Conservation (phyloP, 2,888 invertebrate species). For the Caenorhabditis afra region DNA sequence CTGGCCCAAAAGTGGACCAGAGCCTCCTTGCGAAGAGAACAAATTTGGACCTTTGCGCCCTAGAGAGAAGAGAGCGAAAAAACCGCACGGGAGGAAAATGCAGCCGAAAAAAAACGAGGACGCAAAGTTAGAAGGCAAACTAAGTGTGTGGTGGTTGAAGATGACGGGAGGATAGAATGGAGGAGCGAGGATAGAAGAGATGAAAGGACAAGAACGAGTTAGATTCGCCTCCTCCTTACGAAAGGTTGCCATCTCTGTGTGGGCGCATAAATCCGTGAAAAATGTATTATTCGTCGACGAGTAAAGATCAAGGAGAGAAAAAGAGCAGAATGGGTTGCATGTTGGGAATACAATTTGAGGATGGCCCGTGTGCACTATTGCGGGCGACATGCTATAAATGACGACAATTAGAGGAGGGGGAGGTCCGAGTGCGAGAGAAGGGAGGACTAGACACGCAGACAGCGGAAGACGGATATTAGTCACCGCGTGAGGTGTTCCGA, state of each 20-base stretch:
- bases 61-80: slow-evolving; percentile 10
- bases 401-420: slow-evolving; percentile 15
- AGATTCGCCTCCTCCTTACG: slow-evolving; percentile 13
- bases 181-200: slow-evolving; percentile 33
- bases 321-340: background rate
- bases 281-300: background rate
- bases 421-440: background rate
- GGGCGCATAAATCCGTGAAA: background rate
- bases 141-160: slow-evolving; percentile 31
- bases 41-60: slow-evolving; percentile 31
- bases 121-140: slow-evolving; percentile 40
- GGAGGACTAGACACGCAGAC: slow-evolving; percentile 36
- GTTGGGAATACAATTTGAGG: background rate
- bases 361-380: slow-evolving; percentile 22
- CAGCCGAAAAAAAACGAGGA: slow-evolving; percentile 36
- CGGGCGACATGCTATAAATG: slow-evolving; percentile 18
- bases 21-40: slow-evolving; percentile 24
- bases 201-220: slow-evolving; percentile 42
- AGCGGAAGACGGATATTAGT: slow-evolving; percentile 1
- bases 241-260: background rate
- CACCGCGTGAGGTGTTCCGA: background rate
- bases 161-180: slow-evolving; percentile 22
- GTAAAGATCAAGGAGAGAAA: background rate
- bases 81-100: slow-evolving; percentile 38
- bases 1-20: slow-evolving; percentile 27